Evolutionary conservation across 2,797 vertebrate genomes (phyloP).

Genomic region (Spondyliosoma cantharus): DNA sequence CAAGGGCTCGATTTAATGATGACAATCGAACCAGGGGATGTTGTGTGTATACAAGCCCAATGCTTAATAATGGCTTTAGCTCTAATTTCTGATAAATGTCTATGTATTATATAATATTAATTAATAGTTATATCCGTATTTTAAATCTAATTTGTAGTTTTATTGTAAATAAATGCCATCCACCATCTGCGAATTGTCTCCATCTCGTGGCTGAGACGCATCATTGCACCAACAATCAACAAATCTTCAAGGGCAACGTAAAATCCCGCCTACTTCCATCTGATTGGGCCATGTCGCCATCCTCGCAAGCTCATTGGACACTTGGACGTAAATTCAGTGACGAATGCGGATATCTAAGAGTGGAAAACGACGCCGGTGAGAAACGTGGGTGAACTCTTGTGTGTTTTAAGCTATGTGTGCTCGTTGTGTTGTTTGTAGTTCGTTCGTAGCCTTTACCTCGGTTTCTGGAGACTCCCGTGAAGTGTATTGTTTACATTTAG

Average conservation of each 20-base stretch:
- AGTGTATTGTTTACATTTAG: background rate
- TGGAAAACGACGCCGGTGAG: conserved; percentile 43
- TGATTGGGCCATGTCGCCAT: conserved; percentile 58
- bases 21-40: background rate
- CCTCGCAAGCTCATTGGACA: conserved; percentile 64
- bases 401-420: conserved; percentile 10
- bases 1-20: conserved; percentile 17
- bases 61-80: background rate
- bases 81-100: background rate
- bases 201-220: conserved; percentile 36
- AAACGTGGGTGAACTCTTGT: conserved; percentile 76
- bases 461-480: background rate
- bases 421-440: background rate
- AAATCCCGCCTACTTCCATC: conserved; percentile 44
- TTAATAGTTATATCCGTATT: background rate
- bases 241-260: conserved; percentile 64
- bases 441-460: fast-evolving
- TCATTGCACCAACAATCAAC: conserved; percentile 58
- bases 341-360: conserved; percentile 48
- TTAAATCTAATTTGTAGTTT: background rate
- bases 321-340: conserved; percentile 28
- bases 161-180: background rate
- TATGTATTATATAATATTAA: background rate
- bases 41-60: conserved; percentile 8
- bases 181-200: conserved; percentile 16